Conservation (phyloP, 2,113 vertebrate species). For the Dendropsophus ebraccatus region DNA sequence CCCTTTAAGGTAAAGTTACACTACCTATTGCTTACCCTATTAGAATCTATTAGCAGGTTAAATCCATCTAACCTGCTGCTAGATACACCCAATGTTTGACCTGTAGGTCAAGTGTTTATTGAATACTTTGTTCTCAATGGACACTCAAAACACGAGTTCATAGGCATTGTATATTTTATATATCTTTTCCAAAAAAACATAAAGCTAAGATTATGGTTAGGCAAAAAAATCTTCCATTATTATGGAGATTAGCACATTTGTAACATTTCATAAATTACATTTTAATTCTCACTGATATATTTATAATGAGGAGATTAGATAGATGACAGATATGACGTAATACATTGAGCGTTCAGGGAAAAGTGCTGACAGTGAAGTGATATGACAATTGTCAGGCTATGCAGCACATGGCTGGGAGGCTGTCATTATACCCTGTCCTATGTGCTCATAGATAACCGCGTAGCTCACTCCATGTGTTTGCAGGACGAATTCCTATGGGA, state of each 20-base stretch:
- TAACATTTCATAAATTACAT: neutral
- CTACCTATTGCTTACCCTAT: too few relatives aligned
- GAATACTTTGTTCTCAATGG: neutral
- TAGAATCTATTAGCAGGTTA: too few relatives aligned
- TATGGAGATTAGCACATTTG: neutral
- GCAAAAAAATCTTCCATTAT: neutral
- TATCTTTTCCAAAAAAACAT: neutral
- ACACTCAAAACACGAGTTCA: neutral
- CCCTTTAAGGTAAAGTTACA: too few relatives aligned
- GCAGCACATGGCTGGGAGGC: constrained; percentile 1
- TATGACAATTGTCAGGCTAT: constrained; percentile 8
- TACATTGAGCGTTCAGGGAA: neutral
- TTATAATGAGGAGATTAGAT: constrained; percentile 56
- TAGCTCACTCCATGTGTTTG: constrained; percentile 3
- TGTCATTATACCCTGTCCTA: neutral
- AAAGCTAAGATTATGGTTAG: neutral
- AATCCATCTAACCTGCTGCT: too few relatives aligned
- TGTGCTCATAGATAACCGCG: constrained; percentile 9
- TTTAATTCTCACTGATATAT: constrained; percentile 27
- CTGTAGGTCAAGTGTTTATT: too few relatives aligned
- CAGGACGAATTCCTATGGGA: constrained; percentile 9
- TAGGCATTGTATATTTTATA: neutral
- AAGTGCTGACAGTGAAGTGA: neutral
- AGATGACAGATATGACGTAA: constrained; percentile 14
- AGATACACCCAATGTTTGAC: too few relatives aligned